These are phyloP conservation scores for Bilobella aurantiaca DNA, from an alignment of 1,140 invertebrate species.

Conservation along the genomic window DNA sequence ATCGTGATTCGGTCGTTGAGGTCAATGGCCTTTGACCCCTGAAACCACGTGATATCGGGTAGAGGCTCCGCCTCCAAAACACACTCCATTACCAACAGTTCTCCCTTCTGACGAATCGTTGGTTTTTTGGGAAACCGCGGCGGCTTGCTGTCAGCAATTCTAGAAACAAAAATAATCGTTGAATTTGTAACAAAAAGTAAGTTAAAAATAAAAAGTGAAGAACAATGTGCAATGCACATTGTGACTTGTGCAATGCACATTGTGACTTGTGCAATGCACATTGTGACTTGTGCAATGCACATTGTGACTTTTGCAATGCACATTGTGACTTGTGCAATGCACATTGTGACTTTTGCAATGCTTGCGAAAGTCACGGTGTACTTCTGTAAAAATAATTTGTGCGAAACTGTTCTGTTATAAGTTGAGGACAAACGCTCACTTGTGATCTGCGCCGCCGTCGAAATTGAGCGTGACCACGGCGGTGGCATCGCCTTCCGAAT, in stretches of 20 bases:
- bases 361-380: too few species aligned
- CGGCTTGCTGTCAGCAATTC: constrained; percentile 87
- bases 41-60: constrained; percentile 91
- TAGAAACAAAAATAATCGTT: constrained; percentile 40
- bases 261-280: too few species aligned
- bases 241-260: too few species aligned
- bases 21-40: constrained; percentile 67
- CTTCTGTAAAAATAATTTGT: too few species aligned
- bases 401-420: too few species aligned
- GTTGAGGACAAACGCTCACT: too few species aligned
- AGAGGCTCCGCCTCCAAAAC: constrained; percentile 85
- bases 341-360: too few species aligned
- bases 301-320: too few species aligned
- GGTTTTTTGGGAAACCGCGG: constrained; percentile 95
- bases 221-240: background rate
- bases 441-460: constrained; percentile 73
- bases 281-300: too few species aligned
- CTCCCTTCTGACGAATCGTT: constrained; percentile 88
- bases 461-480: constrained; percentile 94
- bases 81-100: constrained; percentile 89
- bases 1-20: constrained; percentile 75
- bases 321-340: too few species aligned
- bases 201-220: too few species aligned
- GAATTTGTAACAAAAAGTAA: too few species aligned
- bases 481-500: constrained; percentile 78